Evolutionary conservation across 2,888 invertebrate genomes (phyloP), one percentile per base, ranked within the genome.

Genomic region (Yponomeuta cagnagella): DNA sequence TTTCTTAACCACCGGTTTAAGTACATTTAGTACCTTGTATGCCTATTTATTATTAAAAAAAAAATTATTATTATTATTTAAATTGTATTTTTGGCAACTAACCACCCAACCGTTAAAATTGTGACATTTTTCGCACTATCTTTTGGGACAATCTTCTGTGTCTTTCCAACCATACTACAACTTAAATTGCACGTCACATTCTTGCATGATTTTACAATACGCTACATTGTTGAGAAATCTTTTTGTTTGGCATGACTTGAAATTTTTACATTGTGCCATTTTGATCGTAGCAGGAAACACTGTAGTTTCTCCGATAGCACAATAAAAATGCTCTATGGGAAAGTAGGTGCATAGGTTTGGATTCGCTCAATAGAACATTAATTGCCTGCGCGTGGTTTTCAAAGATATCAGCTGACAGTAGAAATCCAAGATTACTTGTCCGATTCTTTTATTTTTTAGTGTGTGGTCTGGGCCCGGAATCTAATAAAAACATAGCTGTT

Each of bases 191-290:
- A 10, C 33, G 12, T 30, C 65, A 31, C 31, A 68, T 48, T 68
- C 68, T 68, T 68, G 48, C 68, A 48, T 68, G 68, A 48, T 23
- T 68, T 15, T 33, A 31, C 23, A 23, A 30, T 31, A 64, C 10
- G 64, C 10, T 64, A 64, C 64, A 30, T 64, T 30, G 31, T 65
- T 65, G 23, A 23, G 65, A 30, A 65, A 65, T 33, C 33, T 30
- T 65, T 65, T 65, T 23, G 30, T 31, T 65, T 65, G 30, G 31
- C 65, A 30, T 65, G 65, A 65, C 31, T 33, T 31, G 65, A 65
- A 33, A 65, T n/a, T 33, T 30, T 30, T 31, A 65, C 23, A 64
- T 23, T 31, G 23, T 65, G 65, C 12, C 33, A 12, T 30, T 65
- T 8, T 65, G 65, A 65, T n/a, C 52, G 52, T 58, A 5, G 52